A percentile compares a stretch with the other conserved stretches of the same genome.
phyloP scores from a whole-genome alignment of 2,797 vertebrate genomes.

The Leptatherina wallacei region DNA sequence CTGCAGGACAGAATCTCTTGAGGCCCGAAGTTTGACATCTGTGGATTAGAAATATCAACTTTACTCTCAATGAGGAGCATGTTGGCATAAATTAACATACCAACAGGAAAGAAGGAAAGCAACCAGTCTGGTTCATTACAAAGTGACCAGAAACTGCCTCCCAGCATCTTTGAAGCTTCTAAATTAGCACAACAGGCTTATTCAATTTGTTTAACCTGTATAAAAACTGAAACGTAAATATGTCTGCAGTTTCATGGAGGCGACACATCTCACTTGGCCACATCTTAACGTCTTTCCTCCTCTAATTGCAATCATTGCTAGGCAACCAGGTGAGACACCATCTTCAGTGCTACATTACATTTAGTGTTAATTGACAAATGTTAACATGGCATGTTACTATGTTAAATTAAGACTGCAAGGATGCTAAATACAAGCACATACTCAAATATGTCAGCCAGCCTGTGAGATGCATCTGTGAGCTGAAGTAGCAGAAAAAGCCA shows the following conservation, averaged over 20 bases:
- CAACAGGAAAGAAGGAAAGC: background rate
- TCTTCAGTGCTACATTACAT: background rate
- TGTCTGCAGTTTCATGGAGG: background rate
- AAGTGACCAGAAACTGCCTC: background rate
- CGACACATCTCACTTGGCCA: background rate
- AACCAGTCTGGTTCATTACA: background rate
- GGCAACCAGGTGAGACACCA: background rate
- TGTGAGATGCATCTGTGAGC: background rate
- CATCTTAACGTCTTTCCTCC: background rate
- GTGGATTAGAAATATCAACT: background rate
- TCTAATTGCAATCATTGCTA: background rate
- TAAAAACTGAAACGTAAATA: slow-evolving; percentile 6
- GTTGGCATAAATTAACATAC: background rate
- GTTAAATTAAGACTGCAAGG: slow-evolving; percentile 3
- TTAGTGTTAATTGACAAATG: slow-evolving; percentile 3
- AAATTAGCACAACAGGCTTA: background rate
- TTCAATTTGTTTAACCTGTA: background rate
- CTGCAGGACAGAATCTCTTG: background rate
- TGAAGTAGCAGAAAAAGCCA: background rate
- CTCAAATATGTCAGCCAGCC: background rate
- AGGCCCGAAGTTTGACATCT: background rate
- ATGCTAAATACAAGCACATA: slow-evolving; percentile 1
- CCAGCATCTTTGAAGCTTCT: background rate
- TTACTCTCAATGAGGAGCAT: background rate
- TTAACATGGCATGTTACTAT: slow-evolving; percentile 13